Conservation (phyloP, 2,797 vertebrate genomes). For the Sebastes goodei region DNA sequence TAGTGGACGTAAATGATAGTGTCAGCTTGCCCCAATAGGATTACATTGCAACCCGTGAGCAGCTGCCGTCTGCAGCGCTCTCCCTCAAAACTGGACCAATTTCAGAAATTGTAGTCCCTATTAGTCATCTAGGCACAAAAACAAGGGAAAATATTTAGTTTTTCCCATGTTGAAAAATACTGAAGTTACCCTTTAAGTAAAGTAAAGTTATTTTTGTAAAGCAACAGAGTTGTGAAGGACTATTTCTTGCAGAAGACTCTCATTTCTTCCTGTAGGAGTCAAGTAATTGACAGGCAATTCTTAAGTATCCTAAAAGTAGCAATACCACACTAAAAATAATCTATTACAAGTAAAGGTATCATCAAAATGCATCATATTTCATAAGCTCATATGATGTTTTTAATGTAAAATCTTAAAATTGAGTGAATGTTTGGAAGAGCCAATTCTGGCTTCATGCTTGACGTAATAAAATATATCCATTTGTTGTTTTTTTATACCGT, state of each 20-base stretch:
- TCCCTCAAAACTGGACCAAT: not conserved
- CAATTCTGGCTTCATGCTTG: not conserved
- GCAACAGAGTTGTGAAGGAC: not conserved
- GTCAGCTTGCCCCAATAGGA: too few relatives aligned
- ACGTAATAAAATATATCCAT: not conserved
- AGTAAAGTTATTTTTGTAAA: not conserved
- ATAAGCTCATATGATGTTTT: not conserved
- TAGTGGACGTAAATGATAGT: too few relatives aligned
- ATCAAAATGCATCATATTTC: not conserved
- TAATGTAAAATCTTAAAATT: not conserved
- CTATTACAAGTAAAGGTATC: not conserved
- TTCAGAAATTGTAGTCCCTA: not conserved
- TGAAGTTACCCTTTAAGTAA: too few relatives aligned
- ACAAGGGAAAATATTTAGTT: not conserved
- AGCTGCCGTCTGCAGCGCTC: too few relatives aligned
- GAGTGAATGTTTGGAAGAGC: not conserved
- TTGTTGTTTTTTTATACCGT: not conserved
- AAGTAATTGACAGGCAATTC: accelerated
- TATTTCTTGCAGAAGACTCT: not conserved
- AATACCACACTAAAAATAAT: not conserved
- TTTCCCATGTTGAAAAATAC: too few relatives aligned
- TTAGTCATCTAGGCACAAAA: not conserved
- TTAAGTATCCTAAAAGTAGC: not conserved
- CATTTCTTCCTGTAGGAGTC: not conserved
- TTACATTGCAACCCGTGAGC: too few relatives aligned